phyloP scores from a whole-genome alignment of 2,888 invertebrate genomes.

The Leptinotarsa rubiginosa region DNA sequence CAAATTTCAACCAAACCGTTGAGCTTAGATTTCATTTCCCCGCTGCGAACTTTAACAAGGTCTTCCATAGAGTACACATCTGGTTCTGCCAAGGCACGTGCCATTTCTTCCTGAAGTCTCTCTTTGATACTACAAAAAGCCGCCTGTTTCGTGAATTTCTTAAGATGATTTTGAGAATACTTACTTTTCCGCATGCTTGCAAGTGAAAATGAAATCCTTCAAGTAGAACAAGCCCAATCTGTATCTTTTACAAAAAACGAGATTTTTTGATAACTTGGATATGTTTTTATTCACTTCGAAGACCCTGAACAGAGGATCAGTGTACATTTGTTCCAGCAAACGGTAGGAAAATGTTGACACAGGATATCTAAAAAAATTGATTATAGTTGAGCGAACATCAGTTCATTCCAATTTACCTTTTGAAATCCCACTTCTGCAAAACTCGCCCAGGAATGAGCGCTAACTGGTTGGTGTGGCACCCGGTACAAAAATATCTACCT shows the following conservation, averaged over 20 bases:
- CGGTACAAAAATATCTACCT: constrained; percentile 87
- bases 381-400: not conserved
- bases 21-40: constrained; percentile 71
- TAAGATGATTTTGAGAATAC: constrained; percentile 45
- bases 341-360: constrained; percentile 85
- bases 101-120: constrained; percentile 70
- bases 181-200: constrained; percentile 76
- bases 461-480: constrained; percentile 84
- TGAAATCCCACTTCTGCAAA: constrained; percentile 75
- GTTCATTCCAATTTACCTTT: constrained; percentile 63
- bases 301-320: constrained; percentile 82
- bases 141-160: constrained; percentile 5
- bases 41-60: constrained; percentile 74
- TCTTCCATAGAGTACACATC: constrained; percentile 81
- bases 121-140: constrained; percentile 68
- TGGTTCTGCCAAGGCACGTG: constrained; percentile 73
- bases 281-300: constrained; percentile 77
- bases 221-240: constrained; percentile 77
- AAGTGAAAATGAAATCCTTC: constrained; percentile 77
- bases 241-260: constrained; percentile 73
- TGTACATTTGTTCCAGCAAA: constrained; percentile 80
- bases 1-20: constrained; percentile 71
- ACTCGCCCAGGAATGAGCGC: constrained; percentile 78
- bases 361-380: constrained; percentile 72
- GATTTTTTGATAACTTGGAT: constrained; percentile 72